These are phyloP conservation scores for Paelopatides confundens DNA, from an alignment of 53 echinoderm and acorn worm species.

Conservation along the genomic window DNA sequence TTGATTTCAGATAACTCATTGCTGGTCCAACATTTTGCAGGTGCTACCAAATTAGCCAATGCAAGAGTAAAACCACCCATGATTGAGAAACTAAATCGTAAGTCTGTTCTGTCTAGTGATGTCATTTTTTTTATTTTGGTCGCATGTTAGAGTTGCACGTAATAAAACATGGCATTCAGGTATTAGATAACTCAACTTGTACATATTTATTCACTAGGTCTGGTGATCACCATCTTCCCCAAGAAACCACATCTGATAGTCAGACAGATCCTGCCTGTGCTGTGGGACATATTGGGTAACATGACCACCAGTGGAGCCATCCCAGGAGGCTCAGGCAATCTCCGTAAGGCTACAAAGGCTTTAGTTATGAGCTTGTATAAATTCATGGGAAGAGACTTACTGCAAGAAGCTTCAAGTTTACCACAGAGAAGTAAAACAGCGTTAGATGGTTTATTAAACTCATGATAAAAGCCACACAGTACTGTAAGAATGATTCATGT, in stretches of 20 bases:
- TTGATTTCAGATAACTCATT: conserved; percentile 71
- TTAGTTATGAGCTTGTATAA: conserved; percentile 75
- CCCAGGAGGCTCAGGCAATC: conserved; percentile 86
- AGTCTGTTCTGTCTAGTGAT: too few species aligned
- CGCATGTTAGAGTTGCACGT: too few species aligned
- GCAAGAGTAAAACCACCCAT: conserved; percentile 89
- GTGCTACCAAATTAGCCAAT: conserved; percentile 87
- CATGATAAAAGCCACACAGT: neutral
- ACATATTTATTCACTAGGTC: conserved; percentile 48
- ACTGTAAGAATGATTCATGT: too few species aligned
- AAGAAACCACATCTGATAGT: conserved; percentile 89
- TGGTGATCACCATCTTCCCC: conserved; percentile 78
- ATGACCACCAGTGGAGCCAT: conserved; percentile 91
- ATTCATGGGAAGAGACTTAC: conserved; percentile 79
- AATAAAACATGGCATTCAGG: neutral
- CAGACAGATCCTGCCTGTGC: conserved; percentile 88
- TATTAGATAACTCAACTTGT: neutral
- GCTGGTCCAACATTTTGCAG: conserved; percentile 87
- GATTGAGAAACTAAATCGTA: conserved; percentile 92
- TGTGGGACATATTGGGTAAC: conserved; percentile 91
- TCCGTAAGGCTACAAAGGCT: conserved; percentile 77
- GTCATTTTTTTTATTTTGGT: too few species aligned
- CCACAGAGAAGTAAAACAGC: conserved; percentile 63
- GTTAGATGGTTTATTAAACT: conserved; percentile 8
- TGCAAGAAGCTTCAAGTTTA: conserved; percentile 83